Evolutionary conservation across 2,797 vertebrate species (phyloP).

Genomic region (Chiroxiphia lanceolata): DNA sequence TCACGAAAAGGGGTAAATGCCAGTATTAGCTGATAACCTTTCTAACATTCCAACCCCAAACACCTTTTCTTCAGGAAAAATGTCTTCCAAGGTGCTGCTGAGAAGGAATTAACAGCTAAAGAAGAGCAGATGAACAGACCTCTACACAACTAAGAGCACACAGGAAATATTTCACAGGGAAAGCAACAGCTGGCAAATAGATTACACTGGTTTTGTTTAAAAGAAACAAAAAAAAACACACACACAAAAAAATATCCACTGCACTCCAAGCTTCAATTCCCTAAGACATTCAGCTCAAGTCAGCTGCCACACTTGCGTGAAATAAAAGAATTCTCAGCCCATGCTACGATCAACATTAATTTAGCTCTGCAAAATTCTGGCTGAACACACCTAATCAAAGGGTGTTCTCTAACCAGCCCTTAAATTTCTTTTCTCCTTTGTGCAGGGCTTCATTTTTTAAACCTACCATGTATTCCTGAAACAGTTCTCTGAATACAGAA

Average conservation of each 20-base stretch:
- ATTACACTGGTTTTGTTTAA: background rate
- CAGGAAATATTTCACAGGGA: background rate
- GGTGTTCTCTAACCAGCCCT: background rate
- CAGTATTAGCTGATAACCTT: background rate
- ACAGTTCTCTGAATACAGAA: background rate
- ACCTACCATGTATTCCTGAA: background rate
- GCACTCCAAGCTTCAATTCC: background rate
- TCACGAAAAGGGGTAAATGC: background rate
- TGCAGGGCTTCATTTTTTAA: background rate
- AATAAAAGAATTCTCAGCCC: background rate
- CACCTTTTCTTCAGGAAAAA: background rate
- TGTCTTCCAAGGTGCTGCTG: background rate
- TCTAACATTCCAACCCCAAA: background rate
- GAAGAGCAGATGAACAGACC: background rate
- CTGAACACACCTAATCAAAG: background rate
- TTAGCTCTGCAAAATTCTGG: background rate
- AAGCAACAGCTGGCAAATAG: background rate
- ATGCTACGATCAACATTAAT: background rate
- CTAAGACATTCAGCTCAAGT: background rate
- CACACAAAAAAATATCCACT: background rate
- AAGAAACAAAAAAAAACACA: background rate
- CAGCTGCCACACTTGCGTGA: background rate
- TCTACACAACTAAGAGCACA: background rate
- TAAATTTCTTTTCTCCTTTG: background rate
- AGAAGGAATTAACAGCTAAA: background rate